Percentiles rank a stretch among this genome's conserved stretches.
Evolutionary conservation across 2,113 vertebrate genomes (phyloP).

Genomic region (Ictidomys tridecemlineatus): DNA sequence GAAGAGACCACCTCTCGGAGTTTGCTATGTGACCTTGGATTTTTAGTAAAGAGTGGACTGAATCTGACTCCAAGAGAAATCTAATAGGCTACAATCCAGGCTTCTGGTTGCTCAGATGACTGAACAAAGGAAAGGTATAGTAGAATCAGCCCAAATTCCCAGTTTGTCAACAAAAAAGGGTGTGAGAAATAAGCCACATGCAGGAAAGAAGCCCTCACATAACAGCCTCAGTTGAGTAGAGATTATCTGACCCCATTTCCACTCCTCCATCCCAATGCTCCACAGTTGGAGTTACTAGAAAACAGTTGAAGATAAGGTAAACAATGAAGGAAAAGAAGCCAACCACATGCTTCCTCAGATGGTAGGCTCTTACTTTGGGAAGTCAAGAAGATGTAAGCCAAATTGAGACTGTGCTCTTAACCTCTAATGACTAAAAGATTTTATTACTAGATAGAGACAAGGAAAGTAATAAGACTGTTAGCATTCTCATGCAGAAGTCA

Average conservation of each 20-base stretch:
- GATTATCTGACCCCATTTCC: not conserved
- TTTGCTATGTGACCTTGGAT: not conserved
- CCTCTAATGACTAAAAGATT: not conserved
- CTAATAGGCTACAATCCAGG: not conserved
- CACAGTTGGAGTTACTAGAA: not conserved
- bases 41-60: not conserved
- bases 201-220: not conserved
- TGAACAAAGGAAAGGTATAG: not conserved
- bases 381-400: not conserved
- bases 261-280: not conserved
- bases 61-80: slow-evolving; percentile 10
- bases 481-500: not conserved
- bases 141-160: not conserved
- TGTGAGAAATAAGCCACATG: not conserved
- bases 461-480: not conserved
- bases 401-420: not conserved
- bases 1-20: not conserved
- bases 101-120: not conserved
- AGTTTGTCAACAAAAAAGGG: not conserved
- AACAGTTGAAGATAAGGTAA: not conserved
- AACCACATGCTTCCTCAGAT: not conserved
- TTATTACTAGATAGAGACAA: not conserved
- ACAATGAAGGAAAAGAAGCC: not conserved
- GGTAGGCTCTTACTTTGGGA: not conserved
- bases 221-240: not conserved